A percentile compares a stretch with the other conserved stretches of the same genome.
Conservation (phyloP, 2,113 vertebrate species). For the Saccopteryx bilineata region DNA sequence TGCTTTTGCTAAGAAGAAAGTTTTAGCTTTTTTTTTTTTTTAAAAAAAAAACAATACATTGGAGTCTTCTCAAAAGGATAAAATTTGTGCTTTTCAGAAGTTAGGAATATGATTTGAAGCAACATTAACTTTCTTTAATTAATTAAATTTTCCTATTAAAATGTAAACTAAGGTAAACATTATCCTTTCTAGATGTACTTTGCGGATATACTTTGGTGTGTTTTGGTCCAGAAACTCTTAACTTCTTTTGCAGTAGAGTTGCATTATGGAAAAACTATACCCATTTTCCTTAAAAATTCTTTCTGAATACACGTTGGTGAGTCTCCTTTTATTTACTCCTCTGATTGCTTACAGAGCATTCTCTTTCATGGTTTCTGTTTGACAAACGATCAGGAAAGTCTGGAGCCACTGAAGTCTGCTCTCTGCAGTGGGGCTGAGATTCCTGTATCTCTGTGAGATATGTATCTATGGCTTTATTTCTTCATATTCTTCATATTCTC, state of each 20-base stretch:
- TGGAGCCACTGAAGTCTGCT: neutral
- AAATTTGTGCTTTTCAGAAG: conserved; percentile 69
- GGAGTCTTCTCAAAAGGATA: conserved; percentile 47
- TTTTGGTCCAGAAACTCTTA: conserved; percentile 53
- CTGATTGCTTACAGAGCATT: neutral
- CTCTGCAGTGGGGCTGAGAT: conserved; percentile 2
- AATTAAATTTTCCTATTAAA: conserved; percentile 60
- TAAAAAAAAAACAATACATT: conserved; percentile 58
- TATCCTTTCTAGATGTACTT: conserved; percentile 32
- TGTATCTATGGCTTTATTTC: conserved; percentile 41
- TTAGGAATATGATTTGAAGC: conserved; percentile 52
- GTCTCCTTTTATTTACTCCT: conserved; percentile 20
- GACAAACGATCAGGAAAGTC: neutral
- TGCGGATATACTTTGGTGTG: conserved; percentile 53
- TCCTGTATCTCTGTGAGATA: neutral
- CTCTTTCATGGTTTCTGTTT: conserved; percentile 36
- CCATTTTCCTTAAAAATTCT: conserved; percentile 39
- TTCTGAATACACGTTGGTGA: conserved; percentile 63
- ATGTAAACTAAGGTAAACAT: conserved; percentile 16
- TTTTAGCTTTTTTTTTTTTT: conserved; percentile 59
- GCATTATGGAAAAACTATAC: neutral
- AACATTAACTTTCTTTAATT: conserved; percentile 48
- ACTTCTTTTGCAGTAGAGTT: conserved; percentile 46
- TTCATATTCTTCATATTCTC: neutral
- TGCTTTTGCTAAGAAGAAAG: conserved; percentile 75